Conservation (phyloP, 2,113 vertebrate genomes). For the Nematolebias whitei region DNA sequence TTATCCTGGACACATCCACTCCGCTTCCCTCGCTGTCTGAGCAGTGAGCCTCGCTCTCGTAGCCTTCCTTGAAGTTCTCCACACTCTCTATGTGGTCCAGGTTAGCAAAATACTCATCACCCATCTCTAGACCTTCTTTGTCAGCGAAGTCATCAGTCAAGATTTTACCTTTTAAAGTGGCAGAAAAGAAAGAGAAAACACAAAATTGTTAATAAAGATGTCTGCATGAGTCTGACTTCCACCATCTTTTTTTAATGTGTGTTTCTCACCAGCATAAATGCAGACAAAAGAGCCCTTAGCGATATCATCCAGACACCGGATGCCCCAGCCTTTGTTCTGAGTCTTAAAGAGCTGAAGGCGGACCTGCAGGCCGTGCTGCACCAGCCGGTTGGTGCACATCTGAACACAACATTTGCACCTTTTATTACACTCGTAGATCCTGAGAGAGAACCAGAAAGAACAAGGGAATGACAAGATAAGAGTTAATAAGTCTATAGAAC, state of each 20-base stretch:
- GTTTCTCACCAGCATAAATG: slow-evolving; percentile 90
- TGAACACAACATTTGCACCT: slow-evolving; percentile 88
- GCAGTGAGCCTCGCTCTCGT: slow-evolving; percentile 93
- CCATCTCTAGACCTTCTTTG: slow-evolving; percentile 97
- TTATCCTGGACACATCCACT: slow-evolving; percentile 86
- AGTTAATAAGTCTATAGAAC: neutral
- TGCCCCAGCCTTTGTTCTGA: slow-evolving; percentile 98
- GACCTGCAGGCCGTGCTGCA: slow-evolving; percentile 95
- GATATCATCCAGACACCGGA: slow-evolving; percentile 95
- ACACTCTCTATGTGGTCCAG: slow-evolving; percentile 98
- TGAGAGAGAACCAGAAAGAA: slow-evolving; percentile 42
- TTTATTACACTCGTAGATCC: slow-evolving; percentile 97
- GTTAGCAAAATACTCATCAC: slow-evolving; percentile 97
- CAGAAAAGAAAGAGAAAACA: neutral
- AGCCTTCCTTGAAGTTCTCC: slow-evolving; percentile 98
- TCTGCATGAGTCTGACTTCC: too few relatives aligned
- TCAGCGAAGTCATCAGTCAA: slow-evolving; percentile 96
- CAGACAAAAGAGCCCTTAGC: slow-evolving; percentile 97
- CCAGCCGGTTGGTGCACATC: slow-evolving; percentile 95
- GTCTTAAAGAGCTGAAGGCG: slow-evolving; percentile 98
- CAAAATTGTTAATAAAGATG: neutral
- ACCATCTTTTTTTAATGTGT: neutral
- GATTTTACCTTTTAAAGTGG: slow-evolving; percentile 87
- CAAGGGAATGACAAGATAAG: neutral
- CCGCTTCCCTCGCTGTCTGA: slow-evolving; percentile 94